These are phyloP conservation scores for Scrobipalpa costella DNA, from an alignment of 2,888 invertebrate species.

Conservation along the genomic window DNA sequence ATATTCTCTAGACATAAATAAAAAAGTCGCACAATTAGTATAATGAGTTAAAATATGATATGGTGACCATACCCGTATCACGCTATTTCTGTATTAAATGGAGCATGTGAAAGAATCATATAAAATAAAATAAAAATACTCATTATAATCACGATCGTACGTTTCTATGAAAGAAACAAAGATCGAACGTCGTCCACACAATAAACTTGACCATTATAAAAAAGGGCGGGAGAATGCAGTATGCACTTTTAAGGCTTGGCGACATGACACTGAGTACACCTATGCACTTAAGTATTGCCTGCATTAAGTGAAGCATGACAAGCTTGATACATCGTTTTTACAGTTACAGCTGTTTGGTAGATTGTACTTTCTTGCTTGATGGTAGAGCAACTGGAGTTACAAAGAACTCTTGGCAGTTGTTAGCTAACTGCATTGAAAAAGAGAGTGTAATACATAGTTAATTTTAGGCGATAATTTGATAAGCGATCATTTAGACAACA, in stretches of 20 bases:
- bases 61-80: background rate
- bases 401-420: background rate
- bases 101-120: slow-evolving; percentile 1
- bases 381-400: background rate
- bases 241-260: slow-evolving; percentile 74
- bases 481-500: no score
- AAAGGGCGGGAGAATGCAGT: slow-evolving; percentile 67
- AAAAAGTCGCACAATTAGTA: background rate
- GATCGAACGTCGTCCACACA: slow-evolving; percentile 29
- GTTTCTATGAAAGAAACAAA: slow-evolving; percentile 14
- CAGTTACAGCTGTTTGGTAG: background rate
- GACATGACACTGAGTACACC: slow-evolving; percentile 43
- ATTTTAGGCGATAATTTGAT: no score
- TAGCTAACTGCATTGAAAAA: background rate
- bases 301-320: background rate
- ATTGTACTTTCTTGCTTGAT: background rate
- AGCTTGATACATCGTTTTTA: background rate
- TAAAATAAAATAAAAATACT: background rate
- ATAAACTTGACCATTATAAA: slow-evolving; percentile 64
- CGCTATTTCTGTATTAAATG: background rate
- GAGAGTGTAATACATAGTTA: no score
- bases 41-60: slow-evolving; percentile 4
- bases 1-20: no score
- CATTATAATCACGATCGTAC: background rate
- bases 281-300: slow-evolving; percentile 33